Percentiles rank a stretch among this genome's conserved stretches.
These are phyloP conservation scores for Drosophila meridionalis DNA, from an alignment of 2,888 invertebrate genomes.

Conservation along the genomic window DNA sequence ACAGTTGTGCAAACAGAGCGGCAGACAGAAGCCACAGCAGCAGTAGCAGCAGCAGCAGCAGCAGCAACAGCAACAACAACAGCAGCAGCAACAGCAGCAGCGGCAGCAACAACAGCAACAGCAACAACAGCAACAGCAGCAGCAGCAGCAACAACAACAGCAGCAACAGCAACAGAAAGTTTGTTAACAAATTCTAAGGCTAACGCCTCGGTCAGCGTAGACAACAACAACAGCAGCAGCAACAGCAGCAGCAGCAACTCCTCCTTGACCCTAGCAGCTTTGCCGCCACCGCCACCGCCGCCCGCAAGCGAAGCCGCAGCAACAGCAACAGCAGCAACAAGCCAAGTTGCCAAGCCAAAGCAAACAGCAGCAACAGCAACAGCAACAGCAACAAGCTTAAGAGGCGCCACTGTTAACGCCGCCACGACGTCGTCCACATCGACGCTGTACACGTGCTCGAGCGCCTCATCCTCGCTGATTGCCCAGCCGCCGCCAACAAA, in stretches of 20 bases:
- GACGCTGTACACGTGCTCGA: slow-evolving; percentile 80
- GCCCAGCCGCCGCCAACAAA: slow-evolving; percentile 83
- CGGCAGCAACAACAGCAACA: slow-evolving; percentile 23
- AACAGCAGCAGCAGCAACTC: neutral
- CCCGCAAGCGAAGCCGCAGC: slow-evolving; percentile 21
- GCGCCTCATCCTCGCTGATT: slow-evolving; percentile 80
- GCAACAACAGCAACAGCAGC: slow-evolving; percentile 23
- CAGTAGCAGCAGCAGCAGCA: slow-evolving; percentile 34
- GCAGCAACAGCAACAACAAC: slow-evolving; percentile 17
- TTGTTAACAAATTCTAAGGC: slow-evolving; percentile 59
- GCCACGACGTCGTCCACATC: slow-evolving; percentile 50
- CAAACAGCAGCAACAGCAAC: slow-evolving; percentile 19
- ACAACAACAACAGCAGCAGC: slow-evolving; percentile 29
- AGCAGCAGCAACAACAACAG: slow-evolving; percentile 26
- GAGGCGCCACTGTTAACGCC: slow-evolving; percentile 23
- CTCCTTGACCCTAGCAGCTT: slow-evolving; percentile 34
- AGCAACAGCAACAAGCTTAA: slow-evolving; percentile 19
- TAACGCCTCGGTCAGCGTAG: slow-evolving; percentile 65
- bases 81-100: slow-evolving; percentile 12
- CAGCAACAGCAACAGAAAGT: slow-evolving; percentile 31
- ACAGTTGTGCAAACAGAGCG: slow-evolving; percentile 58
- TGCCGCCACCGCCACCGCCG: slow-evolving; percentile 35
- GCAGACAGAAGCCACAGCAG: slow-evolving; percentile 25
- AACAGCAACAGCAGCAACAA: slow-evolving; percentile 19
- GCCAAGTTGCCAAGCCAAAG: slow-evolving; percentile 24